These are phyloP conservation scores for Camponotus vicinus DNA, from an alignment of 1,140 invertebrate genomes.

Conservation along the genomic window DNA sequence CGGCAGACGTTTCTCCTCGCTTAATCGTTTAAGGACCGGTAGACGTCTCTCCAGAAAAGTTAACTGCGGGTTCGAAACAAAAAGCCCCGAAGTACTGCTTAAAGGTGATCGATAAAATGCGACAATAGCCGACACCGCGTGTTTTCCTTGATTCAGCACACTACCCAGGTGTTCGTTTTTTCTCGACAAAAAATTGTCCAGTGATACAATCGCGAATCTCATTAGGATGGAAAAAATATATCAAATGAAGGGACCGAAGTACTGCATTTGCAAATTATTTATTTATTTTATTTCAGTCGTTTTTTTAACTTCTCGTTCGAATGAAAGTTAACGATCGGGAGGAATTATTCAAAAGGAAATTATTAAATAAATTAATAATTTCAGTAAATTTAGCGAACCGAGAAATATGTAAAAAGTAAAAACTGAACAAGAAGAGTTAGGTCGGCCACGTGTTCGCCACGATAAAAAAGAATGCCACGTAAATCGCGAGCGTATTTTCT, in stretches of 20 bases:
- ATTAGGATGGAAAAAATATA: background rate
- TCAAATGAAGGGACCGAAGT: background rate
- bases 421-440: background rate
- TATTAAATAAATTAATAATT: background rate
- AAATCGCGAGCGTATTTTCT: slow-evolving; percentile 49
- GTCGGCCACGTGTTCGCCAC: background rate
- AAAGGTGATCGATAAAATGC: slow-evolving; percentile 65
- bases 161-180: background rate
- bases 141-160: slow-evolving; percentile 49
- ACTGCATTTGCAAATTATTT: background rate
- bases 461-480: background rate
- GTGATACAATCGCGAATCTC: background rate
- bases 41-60: slow-evolving; percentile 55
- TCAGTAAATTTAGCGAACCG: background rate
- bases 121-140: slow-evolving; percentile 17
- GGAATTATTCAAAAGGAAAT: background rate
- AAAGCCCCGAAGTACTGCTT: slow-evolving; percentile 35
- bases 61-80: slow-evolving; percentile 47
- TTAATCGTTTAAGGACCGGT: slow-evolving; percentile 57
- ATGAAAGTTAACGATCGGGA: background rate
- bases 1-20: slow-evolving; percentile 19
- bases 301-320: background rate
- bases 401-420: slow-evolving; percentile 15
- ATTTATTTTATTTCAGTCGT: background rate
- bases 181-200: background rate